These are phyloP conservation scores for Palloptera scutellata DNA, from an alignment of 2,888 invertebrate species.

Conservation along the genomic window DNA sequence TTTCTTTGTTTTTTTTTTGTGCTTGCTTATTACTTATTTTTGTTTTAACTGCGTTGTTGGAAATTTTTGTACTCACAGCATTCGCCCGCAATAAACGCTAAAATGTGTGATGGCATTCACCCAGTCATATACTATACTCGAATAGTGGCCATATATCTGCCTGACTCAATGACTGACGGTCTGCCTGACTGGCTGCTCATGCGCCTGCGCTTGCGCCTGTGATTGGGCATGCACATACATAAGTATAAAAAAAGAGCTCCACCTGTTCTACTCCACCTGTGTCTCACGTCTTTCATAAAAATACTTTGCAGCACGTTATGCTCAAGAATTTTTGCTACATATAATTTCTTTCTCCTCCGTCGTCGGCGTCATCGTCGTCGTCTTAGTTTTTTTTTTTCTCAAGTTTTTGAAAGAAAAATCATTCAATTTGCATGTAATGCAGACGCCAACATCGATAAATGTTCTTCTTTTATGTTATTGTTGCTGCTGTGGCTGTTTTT, in stretches of 20 bases:
- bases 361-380: too few species aligned
- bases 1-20: not conserved
- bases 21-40: not conserved
- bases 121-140: not conserved
- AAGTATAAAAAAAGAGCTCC: slow-evolving; percentile 29
- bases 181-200: slow-evolving; percentile 14
- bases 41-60: slow-evolving; percentile 4
- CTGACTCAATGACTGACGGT: slow-evolving; percentile 22
- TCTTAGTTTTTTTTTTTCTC: slow-evolving; percentile 4
- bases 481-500: slow-evolving; percentile 1
- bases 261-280: slow-evolving; percentile 26
- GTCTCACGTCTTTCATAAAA: slow-evolving; percentile 22
- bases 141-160: slow-evolving; percentile 20
- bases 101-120: not conserved
- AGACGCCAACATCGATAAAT: slow-evolving; percentile 26
- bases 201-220: slow-evolving; percentile 14
- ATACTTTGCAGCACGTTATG: slow-evolving; percentile 19
- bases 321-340: slow-evolving; percentile 21
- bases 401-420: slow-evolving; percentile 31
- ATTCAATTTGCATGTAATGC: slow-evolving; percentile 54
- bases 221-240: not conserved
- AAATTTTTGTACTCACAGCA: not conserved
- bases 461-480: not conserved
- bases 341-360: too few species aligned
- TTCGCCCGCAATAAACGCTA: not conserved